These are phyloP conservation scores for Sabatieria punctata DNA, from an alignment of 2,888 invertebrate genomes.

Conservation along the genomic window DNA sequence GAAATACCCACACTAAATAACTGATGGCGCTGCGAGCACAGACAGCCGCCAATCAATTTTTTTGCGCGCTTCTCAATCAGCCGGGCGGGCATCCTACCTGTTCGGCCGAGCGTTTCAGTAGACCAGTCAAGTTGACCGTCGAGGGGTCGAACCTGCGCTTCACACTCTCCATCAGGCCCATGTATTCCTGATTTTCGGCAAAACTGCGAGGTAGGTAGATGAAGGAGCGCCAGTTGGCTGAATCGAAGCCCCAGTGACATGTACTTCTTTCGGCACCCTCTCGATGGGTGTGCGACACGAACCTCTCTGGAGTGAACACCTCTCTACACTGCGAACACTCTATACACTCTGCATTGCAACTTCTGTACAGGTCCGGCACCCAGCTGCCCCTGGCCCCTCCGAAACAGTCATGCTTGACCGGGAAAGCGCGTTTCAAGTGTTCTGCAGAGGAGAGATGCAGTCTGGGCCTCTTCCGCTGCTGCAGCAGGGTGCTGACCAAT, in stretches of 20 bases:
- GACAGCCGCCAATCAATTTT: no score
- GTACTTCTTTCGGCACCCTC: slow-evolving; percentile 76
- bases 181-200: slow-evolving; percentile 60
- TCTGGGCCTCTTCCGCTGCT: slow-evolving; percentile 29
- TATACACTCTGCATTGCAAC: slow-evolving; percentile 58
- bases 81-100: no score
- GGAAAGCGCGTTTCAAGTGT: slow-evolving; percentile 31
- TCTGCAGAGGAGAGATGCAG: slow-evolving; percentile 16
- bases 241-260: slow-evolving; percentile 98
- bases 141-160: slow-evolving; percentile 44
- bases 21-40: no score
- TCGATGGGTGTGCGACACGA: slow-evolving; percentile 51
- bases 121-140: no score
- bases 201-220: slow-evolving; percentile 68
- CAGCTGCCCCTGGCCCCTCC: slow-evolving; percentile 79
- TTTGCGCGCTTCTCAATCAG: no score
- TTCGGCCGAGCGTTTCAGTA: no score
- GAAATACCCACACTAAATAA: no score
- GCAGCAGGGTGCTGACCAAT: slow-evolving; percentile 71
- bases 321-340: slow-evolving; percentile 66
- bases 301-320: slow-evolving; percentile 60
- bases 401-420: slow-evolving; percentile 91
- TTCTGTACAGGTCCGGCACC: slow-evolving; percentile 59
- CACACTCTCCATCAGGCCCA: slow-evolving; percentile 55
- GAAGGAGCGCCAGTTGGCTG: slow-evolving; percentile 81